Percentiles rank a stretch among this genome's conserved stretches.
phyloP scores from a whole-genome alignment of 37 sponge, comb jelly and placozoan genomes.

The Mnemiopsis leidyi region DNA sequence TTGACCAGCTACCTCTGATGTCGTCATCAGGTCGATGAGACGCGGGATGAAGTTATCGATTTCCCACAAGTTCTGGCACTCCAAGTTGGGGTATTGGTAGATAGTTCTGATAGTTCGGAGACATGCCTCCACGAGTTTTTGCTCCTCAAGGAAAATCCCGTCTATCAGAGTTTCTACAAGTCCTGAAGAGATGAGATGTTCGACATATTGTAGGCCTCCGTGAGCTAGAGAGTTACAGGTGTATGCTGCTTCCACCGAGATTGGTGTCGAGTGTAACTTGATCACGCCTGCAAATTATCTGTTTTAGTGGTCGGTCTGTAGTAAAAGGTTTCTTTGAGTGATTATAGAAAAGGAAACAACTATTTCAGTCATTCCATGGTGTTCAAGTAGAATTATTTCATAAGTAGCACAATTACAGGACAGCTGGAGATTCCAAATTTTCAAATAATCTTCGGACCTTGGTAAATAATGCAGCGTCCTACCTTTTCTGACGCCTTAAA shows the following conservation, averaged over 20 bases:
- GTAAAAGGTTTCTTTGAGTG: no score
- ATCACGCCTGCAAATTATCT: slow-evolving; percentile 56
- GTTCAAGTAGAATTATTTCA: no score
- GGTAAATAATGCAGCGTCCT: no score
- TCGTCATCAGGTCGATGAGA: slow-evolving; percentile 41
- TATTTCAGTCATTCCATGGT: no score
- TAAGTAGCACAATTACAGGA: no score
- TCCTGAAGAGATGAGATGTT: slow-evolving; percentile 18
- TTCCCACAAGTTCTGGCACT: slow-evolving; percentile 23
- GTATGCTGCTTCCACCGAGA: slow-evolving; percentile 51
- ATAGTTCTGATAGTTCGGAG: slow-evolving; percentile 69
- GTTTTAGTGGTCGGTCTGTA: no score
- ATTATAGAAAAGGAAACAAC: no score
- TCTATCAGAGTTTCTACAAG: slow-evolving; percentile 15
- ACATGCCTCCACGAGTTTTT: slow-evolving; percentile 55
- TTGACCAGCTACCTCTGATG: slow-evolving; percentile 10
- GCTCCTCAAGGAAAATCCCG: neutral
- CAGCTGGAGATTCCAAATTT: no score
- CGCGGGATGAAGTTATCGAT: slow-evolving; percentile 2
- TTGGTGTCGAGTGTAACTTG: neutral
- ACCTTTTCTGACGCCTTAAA: no score
- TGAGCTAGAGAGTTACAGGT: slow-evolving; percentile 63
- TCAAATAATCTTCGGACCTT: no score
- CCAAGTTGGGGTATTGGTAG: slow-evolving; percentile 65
- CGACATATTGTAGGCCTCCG: slow-evolving; percentile 4